A percentile compares a stretch with the other conserved stretches of the same genome.
phyloP scores from a whole-genome alignment of 2,113 vertebrate species.

The Nothocercus julius region DNA sequence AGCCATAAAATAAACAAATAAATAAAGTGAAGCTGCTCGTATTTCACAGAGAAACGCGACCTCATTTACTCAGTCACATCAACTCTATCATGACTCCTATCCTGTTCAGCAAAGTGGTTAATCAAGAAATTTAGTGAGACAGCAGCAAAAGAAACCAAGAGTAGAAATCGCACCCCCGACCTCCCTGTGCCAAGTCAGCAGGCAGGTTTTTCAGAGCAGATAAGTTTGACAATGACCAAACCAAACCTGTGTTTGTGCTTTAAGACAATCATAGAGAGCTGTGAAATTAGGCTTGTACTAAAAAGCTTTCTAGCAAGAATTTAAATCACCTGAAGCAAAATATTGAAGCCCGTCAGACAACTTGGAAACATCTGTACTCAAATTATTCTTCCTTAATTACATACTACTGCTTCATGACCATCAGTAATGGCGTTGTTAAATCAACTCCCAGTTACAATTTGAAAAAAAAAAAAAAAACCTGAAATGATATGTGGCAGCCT shows the following conservation, averaged over 20 bases:
- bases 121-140: neutral
- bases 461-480: neutral
- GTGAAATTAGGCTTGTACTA: neutral
- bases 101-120: neutral
- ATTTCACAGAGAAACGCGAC: neutral
- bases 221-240: neutral
- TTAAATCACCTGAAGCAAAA: neutral
- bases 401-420: neutral
- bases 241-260: neutral
- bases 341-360: neutral
- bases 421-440: neutral
- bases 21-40: neutral
- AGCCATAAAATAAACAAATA: neutral
- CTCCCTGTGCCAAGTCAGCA: neutral
- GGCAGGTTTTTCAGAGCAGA: neutral
- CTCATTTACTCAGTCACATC: neutral
- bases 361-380: neutral
- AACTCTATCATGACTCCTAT: neutral
- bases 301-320: neutral
- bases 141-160: neutral
- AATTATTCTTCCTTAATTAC: neutral
- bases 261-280: neutral
- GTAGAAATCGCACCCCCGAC: neutral
- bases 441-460: neutral
- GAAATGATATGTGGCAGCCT: neutral